Percentiles rank a stretch among this genome's conserved stretches.
phyloP scores from a whole-genome alignment of 2,797 vertebrate genomes.

The Karalla daura region DNA sequence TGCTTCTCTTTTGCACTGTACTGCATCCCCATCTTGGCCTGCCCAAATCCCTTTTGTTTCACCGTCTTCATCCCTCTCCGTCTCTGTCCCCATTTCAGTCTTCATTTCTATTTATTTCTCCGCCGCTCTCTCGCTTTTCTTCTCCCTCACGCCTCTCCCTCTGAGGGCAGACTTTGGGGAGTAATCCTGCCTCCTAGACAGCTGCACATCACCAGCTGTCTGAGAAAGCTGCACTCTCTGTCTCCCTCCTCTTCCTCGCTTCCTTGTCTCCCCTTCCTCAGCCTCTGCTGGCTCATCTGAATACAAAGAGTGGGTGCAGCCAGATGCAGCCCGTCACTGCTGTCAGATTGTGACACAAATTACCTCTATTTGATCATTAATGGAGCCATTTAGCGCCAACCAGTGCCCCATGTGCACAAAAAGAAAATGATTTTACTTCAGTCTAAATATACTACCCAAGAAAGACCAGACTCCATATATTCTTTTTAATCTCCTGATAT shows the following conservation, averaged over 20 bases:
- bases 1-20: slow-evolving; percentile 37
- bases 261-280: slow-evolving; percentile 48
- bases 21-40: slow-evolving; percentile 24
- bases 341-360: slow-evolving; percentile 85
- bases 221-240: slow-evolving; percentile 63
- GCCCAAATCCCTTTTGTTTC: slow-evolving; percentile 49
- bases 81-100: slow-evolving; percentile 53
- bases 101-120: slow-evolving; percentile 59
- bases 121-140: slow-evolving; percentile 43
- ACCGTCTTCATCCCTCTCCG: slow-evolving; percentile 34
- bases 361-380: slow-evolving; percentile 79
- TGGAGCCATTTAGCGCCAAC: slow-evolving; percentile 74
- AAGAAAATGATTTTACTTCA: slow-evolving; percentile 41
- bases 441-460: slow-evolving; percentile 31
- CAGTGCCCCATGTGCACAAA: slow-evolving; percentile 43
- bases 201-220: slow-evolving; percentile 77
- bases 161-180: slow-evolving; percentile 70
- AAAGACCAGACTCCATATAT: slow-evolving; percentile 31
- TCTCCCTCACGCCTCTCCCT: slow-evolving; percentile 70
- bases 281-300: slow-evolving; percentile 62
- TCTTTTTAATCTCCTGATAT: not conserved
- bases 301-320: slow-evolving; percentile 64
- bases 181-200: slow-evolving; percentile 74
- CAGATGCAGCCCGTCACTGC: slow-evolving; percentile 71
- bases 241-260: slow-evolving; percentile 50